Conservation (phyloP, 2,888 invertebrate genomes). For the Isotomurus palustris region DNA sequence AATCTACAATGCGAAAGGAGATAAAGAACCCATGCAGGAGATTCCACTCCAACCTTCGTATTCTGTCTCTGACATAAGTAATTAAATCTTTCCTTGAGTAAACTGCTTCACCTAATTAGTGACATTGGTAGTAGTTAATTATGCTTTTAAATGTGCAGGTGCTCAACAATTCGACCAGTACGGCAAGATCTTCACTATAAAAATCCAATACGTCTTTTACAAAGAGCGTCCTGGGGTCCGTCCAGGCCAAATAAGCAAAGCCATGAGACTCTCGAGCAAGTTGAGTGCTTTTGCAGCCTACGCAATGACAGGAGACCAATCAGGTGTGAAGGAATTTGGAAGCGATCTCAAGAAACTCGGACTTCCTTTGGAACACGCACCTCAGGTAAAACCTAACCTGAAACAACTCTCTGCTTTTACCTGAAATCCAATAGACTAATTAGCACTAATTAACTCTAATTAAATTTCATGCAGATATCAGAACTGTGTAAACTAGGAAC, state of each 20-base stretch:
- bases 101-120: no score
- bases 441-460: background rate
- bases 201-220: constrained; percentile 94
- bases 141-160: constrained; percentile 52
- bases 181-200: constrained; percentile 98
- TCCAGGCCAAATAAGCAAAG: constrained; percentile 90
- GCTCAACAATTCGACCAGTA: constrained; percentile 98
- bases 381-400: constrained; percentile 73
- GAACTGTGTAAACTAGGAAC: constrained; percentile 95
- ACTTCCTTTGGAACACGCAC: constrained; percentile 93
- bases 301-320: constrained; percentile 88
- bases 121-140: no score
- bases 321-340: constrained; percentile 88
- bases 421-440: background rate
- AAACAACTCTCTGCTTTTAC: no score
- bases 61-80: constrained; percentile 80
- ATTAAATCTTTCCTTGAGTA: no score
- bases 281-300: constrained; percentile 89
- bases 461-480: constrained; percentile 60
- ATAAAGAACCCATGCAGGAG: constrained; percentile 92
- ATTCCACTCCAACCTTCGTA: constrained; percentile 90
- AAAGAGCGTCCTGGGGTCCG: constrained; percentile 95
- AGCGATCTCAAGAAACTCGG: constrained; percentile 89
- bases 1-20: constrained; percentile 72
- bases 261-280: constrained; percentile 84